Base-by-base conservation (phyloP, 2,797 vertebrate species). In the Glossophaga mutica region DNA sequence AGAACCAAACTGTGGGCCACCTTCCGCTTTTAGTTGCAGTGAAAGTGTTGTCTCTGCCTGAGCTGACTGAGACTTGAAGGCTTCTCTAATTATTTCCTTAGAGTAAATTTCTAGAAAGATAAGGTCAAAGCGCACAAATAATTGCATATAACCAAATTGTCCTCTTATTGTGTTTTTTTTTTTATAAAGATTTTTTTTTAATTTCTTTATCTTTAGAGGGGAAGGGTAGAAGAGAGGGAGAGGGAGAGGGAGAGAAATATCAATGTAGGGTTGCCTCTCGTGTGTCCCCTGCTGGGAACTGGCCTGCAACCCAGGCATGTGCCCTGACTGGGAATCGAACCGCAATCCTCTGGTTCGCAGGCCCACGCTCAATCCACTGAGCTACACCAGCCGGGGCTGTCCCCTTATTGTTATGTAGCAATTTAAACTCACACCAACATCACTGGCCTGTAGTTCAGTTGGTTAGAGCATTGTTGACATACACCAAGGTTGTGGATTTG, bases 51-150 rank as follows among this genome's bases (percentile, higher is more conserved):
- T 26, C 67, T 62, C 52, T 24, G 52, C 67, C 42, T 37, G 21
- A 29, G 21, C 42, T 70, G 4, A 87, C 74, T 50, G 44, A 39
- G 79, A 32, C 55, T 73, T 81, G 79, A 62, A n/a, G 16, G 24
- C 16, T 70, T 83, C 90, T 88, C 78, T 84, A 74, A 19, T 65
- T 86, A 44, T 76, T 90, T 94, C 86, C 74, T 67, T 79, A 74
- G 32, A 52, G 21, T 77, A 74, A 29, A 48, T 71, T 74, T 95
- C 65, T 29, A 77, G 57, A 94, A 89, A 26, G 68, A 48, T 39
- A 42, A 55, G 32, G 39, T 91, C 65, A 83, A 32, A 94, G 62
- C 48, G 19, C 50, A 94, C 2, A n/a, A 62, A 68, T 82, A 90
- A 82, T 78, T 6, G 2, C 59, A 29, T 34, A 6, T 15, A n/a